A percentile compares a stretch with the other conserved stretches of the same genome.
These are phyloP conservation scores for Melanchra persicariae DNA, from an alignment of 2,888 invertebrate genomes.

Conservation along the genomic window DNA sequence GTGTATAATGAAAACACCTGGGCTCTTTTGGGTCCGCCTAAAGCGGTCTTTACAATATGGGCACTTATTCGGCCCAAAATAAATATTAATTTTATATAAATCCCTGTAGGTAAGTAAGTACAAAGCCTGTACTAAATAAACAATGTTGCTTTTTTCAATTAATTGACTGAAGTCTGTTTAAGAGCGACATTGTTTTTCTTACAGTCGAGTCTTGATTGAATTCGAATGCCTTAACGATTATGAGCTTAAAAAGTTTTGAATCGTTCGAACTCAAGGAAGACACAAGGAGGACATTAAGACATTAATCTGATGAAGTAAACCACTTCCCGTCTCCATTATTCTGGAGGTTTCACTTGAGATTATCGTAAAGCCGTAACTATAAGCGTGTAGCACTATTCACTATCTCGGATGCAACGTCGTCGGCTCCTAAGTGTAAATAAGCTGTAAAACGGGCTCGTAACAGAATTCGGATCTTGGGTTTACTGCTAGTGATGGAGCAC, in stretches of 20 bases:
- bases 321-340: constrained; percentile 17
- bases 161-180: constrained; percentile 17
- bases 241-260: constrained; percentile 10
- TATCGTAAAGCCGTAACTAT: constrained; percentile 34
- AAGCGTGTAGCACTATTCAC: constrained; percentile 25
- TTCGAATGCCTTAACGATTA: constrained; percentile 5
- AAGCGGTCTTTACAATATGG: constrained; percentile 64
- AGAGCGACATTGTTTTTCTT: constrained; percentile 6
- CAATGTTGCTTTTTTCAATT: constrained; percentile 33
- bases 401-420: constrained; percentile 39
- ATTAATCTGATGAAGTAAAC: background rate
- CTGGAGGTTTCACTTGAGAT: constrained; percentile 2
- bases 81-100: constrained; percentile 52
- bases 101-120: constrained; percentile 26
- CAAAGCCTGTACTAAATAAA: constrained; percentile 31
- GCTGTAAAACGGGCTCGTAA: constrained; percentile 71
- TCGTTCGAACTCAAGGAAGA: background rate
- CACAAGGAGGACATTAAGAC: constrained; percentile 9
- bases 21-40: constrained; percentile 62
- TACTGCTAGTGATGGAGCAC: constrained; percentile 66
- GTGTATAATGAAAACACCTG: constrained; percentile 77
- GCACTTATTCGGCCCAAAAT: constrained; percentile 54
- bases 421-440: constrained; percentile 61
- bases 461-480: constrained; percentile 70
- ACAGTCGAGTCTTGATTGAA: constrained; percentile 4